Percentiles rank a stretch among this genome's conserved stretches.
These are phyloP conservation scores for Zingel zingel DNA, from an alignment of 2,113 vertebrate species.

Conservation along the genomic window DNA sequence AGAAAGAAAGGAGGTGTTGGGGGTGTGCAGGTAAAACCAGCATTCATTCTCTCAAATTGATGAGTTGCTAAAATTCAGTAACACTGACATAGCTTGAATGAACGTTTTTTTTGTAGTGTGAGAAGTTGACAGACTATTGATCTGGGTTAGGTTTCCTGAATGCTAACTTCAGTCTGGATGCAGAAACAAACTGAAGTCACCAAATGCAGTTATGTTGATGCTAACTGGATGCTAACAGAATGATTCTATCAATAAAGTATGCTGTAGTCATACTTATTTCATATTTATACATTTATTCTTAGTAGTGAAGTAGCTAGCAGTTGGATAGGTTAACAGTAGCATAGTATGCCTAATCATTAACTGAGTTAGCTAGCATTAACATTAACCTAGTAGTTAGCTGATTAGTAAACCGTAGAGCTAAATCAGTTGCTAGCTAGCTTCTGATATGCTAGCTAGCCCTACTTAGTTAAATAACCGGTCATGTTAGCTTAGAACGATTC, in stretches of 20 bases:
- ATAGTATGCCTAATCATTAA: neutral
- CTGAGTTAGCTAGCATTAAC: neutral
- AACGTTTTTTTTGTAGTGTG: conserved; percentile 36
- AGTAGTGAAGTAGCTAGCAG: neutral
- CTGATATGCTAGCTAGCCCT: neutral
- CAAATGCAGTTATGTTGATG: neutral
- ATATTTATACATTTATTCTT: neutral
- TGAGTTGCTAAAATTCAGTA: conserved; percentile 65
- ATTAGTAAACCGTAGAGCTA: neutral
- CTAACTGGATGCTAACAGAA: neutral
- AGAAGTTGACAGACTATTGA: conserved; percentile 17
- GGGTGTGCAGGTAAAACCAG: conserved; percentile 30
- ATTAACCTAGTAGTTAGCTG: neutral
- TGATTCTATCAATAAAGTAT: neutral
- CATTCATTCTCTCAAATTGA: conserved; percentile 56
- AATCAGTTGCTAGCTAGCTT: neutral
- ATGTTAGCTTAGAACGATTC: too few relatives aligned
- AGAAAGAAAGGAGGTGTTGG: conserved; percentile 50
- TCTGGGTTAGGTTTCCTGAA: neutral
- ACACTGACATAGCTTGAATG: conserved; percentile 31
- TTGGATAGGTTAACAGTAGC: neutral
- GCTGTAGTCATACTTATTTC: neutral
- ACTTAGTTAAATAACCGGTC: too few relatives aligned
- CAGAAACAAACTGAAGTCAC: neutral
- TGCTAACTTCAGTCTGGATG: neutral